Evolutionary conservation across 2,888 invertebrate species (phyloP).

Genomic region (Hemithea aestivaria): DNA sequence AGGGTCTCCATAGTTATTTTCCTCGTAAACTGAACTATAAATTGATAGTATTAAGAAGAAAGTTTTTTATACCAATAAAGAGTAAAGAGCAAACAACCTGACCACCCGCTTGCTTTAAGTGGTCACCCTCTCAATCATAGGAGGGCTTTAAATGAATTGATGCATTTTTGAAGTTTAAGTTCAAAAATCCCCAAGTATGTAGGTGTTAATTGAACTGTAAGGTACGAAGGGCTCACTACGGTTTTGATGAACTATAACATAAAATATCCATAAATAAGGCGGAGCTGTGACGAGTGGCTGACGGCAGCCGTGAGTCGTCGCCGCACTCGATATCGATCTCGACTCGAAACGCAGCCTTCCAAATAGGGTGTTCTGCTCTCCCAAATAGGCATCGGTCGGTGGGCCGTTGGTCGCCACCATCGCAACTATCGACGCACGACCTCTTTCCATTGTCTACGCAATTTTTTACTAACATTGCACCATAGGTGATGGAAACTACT

Average conservation of each 20-base stretch:
- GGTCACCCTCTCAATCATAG: no score
- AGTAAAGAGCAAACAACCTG: no score
- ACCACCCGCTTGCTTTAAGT: no score
- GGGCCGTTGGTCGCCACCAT: conserved; percentile 37
- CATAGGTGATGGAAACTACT: conserved; percentile 7
- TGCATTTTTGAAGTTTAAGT: no score
- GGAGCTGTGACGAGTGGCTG: conserved; percentile 52
- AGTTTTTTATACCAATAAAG: no score
- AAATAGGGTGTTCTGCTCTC: conserved; percentile 69
- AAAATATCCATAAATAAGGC: conserved; percentile 47
- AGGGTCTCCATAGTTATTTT: no score
- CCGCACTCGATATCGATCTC: conserved; percentile 60
- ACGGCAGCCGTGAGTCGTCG: conserved; percentile 47
- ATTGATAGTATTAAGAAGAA: no score
- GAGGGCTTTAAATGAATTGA: no score
- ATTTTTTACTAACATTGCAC: conserved; percentile 53
- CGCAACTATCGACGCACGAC: conserved; percentile 55
- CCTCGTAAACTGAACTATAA: no score
- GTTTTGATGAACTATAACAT: conserved; percentile 28
- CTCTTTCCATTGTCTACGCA: conserved; percentile 68
- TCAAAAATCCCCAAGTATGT: no score
- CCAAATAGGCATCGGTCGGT: conserved; percentile 67
- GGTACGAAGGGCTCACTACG: conserved; percentile 16
- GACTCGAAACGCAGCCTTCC: conserved; percentile 73
- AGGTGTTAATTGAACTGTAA: conserved; percentile 9